Evolutionary conservation across 2,113 vertebrate genomes (phyloP), one percentile per base, ranked within the genome.

Genomic region (Chlorodrepanis virens): DNA sequence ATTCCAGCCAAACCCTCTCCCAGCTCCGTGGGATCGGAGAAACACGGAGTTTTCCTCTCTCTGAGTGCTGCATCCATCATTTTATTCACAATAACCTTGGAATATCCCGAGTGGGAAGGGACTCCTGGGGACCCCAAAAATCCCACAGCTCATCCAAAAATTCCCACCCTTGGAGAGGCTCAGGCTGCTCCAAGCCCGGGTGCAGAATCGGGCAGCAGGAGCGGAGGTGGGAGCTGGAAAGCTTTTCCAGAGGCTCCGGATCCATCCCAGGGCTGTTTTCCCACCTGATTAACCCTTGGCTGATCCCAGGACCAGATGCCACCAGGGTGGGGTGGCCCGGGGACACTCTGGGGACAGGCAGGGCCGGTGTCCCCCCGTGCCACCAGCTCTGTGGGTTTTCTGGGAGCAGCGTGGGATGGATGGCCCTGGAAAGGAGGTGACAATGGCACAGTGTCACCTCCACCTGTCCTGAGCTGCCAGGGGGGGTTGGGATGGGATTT

Each of bases 231-330:
- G 33, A 90, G 40, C 59, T 4, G 14, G 56, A 75, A 47, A 57
- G 82, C 45, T 89, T 93, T 80, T 54, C 78, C 94, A 44, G 54
- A 75, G 92, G 71, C 29, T 63, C 22, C 5, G 2, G 8, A 8
- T 11, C 39, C 11, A 31, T 50, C 65, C 71, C 9, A 0, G 52
- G 33, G 78, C 61, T 61, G 83, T 23, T 89, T 93, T 68, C 49
- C 57, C 39, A 5, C 33, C 11, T 25, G 90, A 91, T 96, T 64
- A 93, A 59, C 53, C 17, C 49, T 83, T 52, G 68, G 83, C 83
- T 96, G 70, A 91, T 91, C 95, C 87, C 57, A 37, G 83, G 70
- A 23, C 78, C 90, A 96, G 93, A 72, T 97, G 97, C 50, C 89
- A 57, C 40, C 2, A 1, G 33, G 56, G 50, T 28, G 68, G 44